phyloP scores from a whole-genome alignment of 2,113 vertebrate genomes.

The Microcebus ravelobensis region DNA sequence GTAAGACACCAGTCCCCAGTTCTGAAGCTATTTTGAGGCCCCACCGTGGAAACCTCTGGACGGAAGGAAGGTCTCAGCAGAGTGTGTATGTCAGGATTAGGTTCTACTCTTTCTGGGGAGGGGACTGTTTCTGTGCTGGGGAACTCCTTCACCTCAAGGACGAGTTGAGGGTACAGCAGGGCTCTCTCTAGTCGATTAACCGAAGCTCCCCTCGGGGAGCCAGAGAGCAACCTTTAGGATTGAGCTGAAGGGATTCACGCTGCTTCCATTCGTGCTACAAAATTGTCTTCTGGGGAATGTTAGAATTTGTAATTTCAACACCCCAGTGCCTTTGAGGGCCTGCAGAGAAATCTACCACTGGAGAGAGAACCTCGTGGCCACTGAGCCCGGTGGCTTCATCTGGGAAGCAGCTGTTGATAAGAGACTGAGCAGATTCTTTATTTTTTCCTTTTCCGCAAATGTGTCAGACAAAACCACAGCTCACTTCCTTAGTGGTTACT shows the following conservation, averaged over 20 bases:
- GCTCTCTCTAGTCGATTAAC: neutral
- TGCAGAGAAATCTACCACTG: neutral
- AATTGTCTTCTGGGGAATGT: constrained; percentile 5
- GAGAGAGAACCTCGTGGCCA: neutral
- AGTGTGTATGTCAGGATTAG: fast-evolving
- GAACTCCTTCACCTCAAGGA: neutral
- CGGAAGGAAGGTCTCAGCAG: neutral
- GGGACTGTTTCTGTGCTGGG: neutral
- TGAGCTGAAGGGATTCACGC: neutral
- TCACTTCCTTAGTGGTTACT: neutral
- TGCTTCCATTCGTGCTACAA: neutral
- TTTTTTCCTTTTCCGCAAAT: neutral
- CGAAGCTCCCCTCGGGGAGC: neutral
- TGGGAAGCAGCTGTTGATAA: neutral
- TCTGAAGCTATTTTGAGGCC: neutral
- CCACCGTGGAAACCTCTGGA: neutral
- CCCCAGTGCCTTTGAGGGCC: neutral
- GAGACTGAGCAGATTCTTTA: neutral
- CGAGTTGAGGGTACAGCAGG: neutral
- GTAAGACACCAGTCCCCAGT: neutral
- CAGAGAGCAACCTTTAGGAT: neutral
- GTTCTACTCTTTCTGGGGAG: neutral
- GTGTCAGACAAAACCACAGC: neutral
- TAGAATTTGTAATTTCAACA: neutral
- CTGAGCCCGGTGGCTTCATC: neutral